Conservation (phyloP, 2,888 invertebrate genomes). For the Chaetogeoica ovagalla region DNA sequence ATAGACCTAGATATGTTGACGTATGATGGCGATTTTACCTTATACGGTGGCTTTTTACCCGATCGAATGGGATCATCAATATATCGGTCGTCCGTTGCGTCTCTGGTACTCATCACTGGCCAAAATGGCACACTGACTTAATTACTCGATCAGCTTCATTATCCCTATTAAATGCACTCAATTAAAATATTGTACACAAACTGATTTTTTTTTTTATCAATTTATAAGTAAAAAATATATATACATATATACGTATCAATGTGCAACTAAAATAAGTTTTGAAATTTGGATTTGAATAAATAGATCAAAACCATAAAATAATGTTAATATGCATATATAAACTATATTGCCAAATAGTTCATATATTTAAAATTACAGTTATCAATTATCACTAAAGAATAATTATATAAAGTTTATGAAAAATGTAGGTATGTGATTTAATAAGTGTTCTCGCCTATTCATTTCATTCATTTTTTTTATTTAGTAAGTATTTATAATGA, state of each 20-base stretch:
- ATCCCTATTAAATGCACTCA: slow-evolving; percentile 38
- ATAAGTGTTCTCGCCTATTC: too few relatives aligned
- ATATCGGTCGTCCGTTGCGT: slow-evolving; percentile 21
- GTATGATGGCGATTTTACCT: slow-evolving; percentile 42
- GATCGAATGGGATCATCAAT: slow-evolving; percentile 36
- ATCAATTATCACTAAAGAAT: too few relatives aligned
- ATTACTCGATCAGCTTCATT: slow-evolving; percentile 39
- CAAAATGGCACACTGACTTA: slow-evolving; percentile 10
- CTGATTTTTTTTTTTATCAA: not conserved
- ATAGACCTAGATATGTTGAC: slow-evolving; percentile 50
- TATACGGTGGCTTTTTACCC: slow-evolving; percentile 43
- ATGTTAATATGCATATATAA: too few relatives aligned
- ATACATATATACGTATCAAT: not conserved
- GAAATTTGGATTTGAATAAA: not conserved
- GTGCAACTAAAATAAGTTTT: not conserved
- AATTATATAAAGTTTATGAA: too few relatives aligned
- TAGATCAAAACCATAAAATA: not conserved
- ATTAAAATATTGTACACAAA: slow-evolving; percentile 41
- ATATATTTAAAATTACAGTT: not conserved
- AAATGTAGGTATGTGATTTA: too few relatives aligned
- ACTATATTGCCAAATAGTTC: not conserved
- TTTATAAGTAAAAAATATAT: not conserved
- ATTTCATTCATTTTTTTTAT: too few relatives aligned
- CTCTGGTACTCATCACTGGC: slow-evolving; percentile 46
- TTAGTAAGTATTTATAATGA: too few relatives aligned